Conservation (phyloP, 1,140 invertebrate species). For the Procambarus clarkii region DNA sequence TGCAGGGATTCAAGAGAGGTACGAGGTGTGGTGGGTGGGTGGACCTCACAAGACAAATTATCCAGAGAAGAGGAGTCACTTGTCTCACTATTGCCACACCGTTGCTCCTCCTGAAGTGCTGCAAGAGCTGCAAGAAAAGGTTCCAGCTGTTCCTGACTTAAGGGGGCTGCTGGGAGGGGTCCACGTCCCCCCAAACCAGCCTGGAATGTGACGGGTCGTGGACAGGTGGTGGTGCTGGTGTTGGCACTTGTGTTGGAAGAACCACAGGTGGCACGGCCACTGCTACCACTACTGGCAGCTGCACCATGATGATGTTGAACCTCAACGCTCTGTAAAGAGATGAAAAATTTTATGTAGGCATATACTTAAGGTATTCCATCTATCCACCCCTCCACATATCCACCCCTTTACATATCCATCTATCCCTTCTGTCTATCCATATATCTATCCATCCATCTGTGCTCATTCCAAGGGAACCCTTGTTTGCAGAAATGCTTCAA, state of each 20-base stretch:
- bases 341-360: background rate
- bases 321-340: constrained; percentile 54
- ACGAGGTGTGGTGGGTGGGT: constrained; percentile 43
- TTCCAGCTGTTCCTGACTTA: constrained; percentile 61
- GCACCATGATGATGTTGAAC: constrained; percentile 60
- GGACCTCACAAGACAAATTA: constrained; percentile 62
- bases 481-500: too few relatives aligned
- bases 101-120: constrained; percentile 59
- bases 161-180: constrained; percentile 60
- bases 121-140: constrained; percentile 58
- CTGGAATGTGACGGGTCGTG: constrained; percentile 62
- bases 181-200: constrained; percentile 38
- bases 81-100: constrained; percentile 17
- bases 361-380: too few relatives aligned
- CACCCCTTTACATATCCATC: too few relatives aligned
- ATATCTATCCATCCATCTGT: too few relatives aligned
- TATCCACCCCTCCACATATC: background rate
- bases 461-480: too few relatives aligned
- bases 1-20: constrained; percentile 58
- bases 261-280: constrained; percentile 30
- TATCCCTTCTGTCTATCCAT: too few relatives aligned
- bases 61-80: constrained; percentile 64
- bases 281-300: constrained; percentile 33
- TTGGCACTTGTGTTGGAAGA: constrained; percentile 23
- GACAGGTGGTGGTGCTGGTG: constrained; percentile 22